Evolutionary conservation across 2,797 vertebrate species (phyloP).

Genomic region (Tinamus major): DNA sequence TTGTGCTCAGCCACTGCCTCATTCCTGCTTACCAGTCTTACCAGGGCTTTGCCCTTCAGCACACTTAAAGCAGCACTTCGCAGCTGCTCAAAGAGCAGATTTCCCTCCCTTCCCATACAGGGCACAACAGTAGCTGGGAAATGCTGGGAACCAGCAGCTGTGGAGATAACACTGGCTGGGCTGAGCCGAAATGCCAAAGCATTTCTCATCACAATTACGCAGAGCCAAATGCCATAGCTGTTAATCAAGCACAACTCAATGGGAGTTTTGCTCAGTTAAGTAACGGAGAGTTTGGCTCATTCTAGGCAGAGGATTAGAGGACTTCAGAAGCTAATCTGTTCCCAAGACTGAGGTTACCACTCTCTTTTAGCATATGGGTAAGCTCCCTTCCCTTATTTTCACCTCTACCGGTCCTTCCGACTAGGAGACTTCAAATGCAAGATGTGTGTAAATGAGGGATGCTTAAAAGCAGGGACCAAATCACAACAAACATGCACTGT

Average conservation of each 20-base stretch:
- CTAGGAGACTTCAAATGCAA: background rate
- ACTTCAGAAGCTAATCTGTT: background rate
- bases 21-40: background rate
- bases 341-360: background rate
- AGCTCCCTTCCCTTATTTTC: background rate
- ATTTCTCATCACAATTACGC: slow-evolving; percentile 1
- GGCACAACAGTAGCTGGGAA: slow-evolving; percentile 6
- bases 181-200: slow-evolving; percentile 13
- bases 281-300: background rate
- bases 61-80: background rate
- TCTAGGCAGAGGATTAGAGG: background rate
- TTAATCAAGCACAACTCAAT: slow-evolving; percentile 32
- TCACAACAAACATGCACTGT: background rate
- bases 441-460: background rate
- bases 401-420: background rate
- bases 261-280: slow-evolving; percentile 38
- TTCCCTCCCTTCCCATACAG: background rate
- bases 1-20: background rate
- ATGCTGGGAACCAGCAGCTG: slow-evolving; percentile 31
- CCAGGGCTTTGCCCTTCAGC: background rate
- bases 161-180: background rate
- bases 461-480: background rate
- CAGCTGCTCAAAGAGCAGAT: slow-evolving; percentile 10
- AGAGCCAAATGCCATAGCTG: slow-evolving; percentile 24
- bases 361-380: background rate